Base-by-base conservation (phyloP, 64 coral and sea anemone species). In the Montipora capricornis region DNA sequence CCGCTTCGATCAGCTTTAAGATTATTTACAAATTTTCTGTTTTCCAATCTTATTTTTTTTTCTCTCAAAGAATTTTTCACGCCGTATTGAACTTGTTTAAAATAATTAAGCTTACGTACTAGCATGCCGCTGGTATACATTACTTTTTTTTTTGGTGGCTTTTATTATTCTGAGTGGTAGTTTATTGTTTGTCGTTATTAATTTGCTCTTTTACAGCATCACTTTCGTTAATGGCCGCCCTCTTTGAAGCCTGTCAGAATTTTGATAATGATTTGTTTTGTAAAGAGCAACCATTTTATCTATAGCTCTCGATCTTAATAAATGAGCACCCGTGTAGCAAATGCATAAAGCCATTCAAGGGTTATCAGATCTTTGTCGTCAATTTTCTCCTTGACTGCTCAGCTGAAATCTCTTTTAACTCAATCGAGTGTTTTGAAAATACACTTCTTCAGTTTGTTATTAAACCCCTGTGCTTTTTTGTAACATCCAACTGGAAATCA, bases 231-330 rank as follows among this genome's bases (percentile, higher is more conserved):
- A 55, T 55, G 52, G 52, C 52, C 10, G 0, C 52, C 5, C 52
- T 55, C 37, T 52, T 1, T 50, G 3, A 50, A 71, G 49, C 44
- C 66, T 78, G 70, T 64, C 47, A 49, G 46, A 73, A 67, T 66
- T 16, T 20, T 62, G 45, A 86, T 73, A 71, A 22, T 20, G 5
- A 59, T 12, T 67, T 46, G 20, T 82, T 12, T 50, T 47, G 37
- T 37, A 37, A 37, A 78, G 47, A 11, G 82, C 45, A 20, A 49
- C 82, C 67, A 50, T 16, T 69, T 86, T 86, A 73, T 86, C 82
- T 71, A 5, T 6, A 49, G 70, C 82, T 52, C 3, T 55, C 52
- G 7, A 84, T 84, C 37, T 19, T 84, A 68, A 8, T 44, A 46
- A 84, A 68, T 68, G 59, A 37, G 37, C 37, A 37, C 37, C 37